Evolutionary conservation across 2,113 vertebrate species (phyloP).

Genomic region (Otus sunia): DNA sequence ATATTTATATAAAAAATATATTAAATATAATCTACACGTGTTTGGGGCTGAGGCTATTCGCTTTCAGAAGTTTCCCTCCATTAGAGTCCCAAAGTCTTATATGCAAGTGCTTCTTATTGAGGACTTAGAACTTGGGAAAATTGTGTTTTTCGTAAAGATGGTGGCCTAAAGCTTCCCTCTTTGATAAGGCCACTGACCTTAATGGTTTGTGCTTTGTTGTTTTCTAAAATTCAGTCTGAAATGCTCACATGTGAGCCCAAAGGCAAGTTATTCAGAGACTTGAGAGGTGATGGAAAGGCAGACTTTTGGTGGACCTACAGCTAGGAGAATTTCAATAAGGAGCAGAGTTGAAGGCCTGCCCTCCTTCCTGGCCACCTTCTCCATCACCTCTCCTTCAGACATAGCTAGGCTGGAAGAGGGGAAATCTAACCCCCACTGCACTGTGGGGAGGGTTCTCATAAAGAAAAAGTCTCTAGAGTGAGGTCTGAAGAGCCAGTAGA

Average conservation of each 20-base stretch:
- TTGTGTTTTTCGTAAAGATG: background rate
- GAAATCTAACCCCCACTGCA: background rate
- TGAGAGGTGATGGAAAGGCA: background rate
- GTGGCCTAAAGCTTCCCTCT: background rate
- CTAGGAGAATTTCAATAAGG: background rate
- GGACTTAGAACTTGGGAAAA: background rate
- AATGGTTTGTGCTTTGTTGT: background rate
- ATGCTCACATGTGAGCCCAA: background rate
- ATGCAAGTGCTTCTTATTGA: background rate
- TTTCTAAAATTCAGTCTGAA: background rate
- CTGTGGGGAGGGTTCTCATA: background rate
- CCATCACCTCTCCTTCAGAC: background rate
- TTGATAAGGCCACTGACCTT: background rate
- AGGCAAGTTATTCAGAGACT: background rate
- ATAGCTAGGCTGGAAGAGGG: background rate
- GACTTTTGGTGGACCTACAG: background rate
- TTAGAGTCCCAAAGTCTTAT: background rate
- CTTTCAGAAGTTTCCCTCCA: background rate
- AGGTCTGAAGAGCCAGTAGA: background rate
- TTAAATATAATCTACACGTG: background rate
- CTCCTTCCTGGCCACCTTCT: background rate
- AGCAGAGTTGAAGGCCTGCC: background rate
- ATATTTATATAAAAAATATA: too few species aligned
- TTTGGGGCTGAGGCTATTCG: background rate
- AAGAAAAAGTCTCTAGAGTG: background rate